Evolutionary conservation across 2,113 vertebrate genomes (phyloP).

Genomic region (Condylura cristata): DNA sequence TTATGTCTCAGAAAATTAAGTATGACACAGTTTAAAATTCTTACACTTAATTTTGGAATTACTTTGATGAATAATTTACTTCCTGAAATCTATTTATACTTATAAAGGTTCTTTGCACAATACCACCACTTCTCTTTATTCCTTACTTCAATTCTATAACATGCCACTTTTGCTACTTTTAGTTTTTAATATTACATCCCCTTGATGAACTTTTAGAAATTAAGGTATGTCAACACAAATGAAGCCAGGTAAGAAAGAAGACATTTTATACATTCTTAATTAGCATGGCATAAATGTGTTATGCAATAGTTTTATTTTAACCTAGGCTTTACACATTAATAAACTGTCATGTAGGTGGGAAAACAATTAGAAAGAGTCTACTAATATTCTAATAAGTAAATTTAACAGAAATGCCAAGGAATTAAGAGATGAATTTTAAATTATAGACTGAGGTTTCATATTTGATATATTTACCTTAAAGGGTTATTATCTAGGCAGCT

Average conservation of each 20-base stretch:
- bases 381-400: constrained; percentile 51
- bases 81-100: not conserved
- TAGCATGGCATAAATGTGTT: not conserved
- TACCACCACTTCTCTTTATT: not conserved
- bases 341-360: constrained; percentile 53
- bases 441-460: not conserved
- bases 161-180: not conserved
- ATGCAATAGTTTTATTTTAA: constrained; percentile 62
- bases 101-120: not conserved
- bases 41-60: constrained; percentile 7
- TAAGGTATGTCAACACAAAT: not conserved
- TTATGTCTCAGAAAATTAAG: constrained; percentile 1
- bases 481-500: not conserved
- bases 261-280: constrained; percentile 21
- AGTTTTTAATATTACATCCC: not conserved
- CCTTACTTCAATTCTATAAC: not conserved
- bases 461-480: not conserved
- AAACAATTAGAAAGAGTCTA: constrained; percentile 49
- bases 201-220: not conserved
- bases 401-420: not conserved
- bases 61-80: not conserved
- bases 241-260: constrained; percentile 9
- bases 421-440: constrained; percentile 1
- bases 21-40: not conserved
- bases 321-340: constrained; percentile 63